phyloP scores from a whole-genome alignment of 2,113 vertebrate species.

The Mesocricetus auratus region DNA sequence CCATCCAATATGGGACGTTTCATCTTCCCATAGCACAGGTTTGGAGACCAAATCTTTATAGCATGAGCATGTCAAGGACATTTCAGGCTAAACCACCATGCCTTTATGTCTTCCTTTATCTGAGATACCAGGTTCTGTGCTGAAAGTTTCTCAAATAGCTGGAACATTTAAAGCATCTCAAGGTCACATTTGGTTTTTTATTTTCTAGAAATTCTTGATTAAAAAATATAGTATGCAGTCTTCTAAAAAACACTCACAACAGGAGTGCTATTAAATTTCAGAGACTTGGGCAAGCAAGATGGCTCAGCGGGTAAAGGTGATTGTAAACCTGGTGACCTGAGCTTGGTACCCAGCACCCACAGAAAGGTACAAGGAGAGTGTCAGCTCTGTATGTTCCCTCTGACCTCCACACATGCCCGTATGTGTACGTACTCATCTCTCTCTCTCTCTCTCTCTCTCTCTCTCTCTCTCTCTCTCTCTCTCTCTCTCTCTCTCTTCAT shows the following conservation, averaged over 20 bases:
- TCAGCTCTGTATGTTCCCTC: neutral
- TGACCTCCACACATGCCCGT: neutral
- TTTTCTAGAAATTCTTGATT: conserved; percentile 9
- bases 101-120: neutral
- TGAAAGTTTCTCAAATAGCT: conserved; percentile 10
- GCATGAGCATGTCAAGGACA: neutral
- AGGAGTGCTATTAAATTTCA: neutral
- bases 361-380: neutral
- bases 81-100: neutral
- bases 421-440: no score
- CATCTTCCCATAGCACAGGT: neutral
- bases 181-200: conserved; percentile 16
- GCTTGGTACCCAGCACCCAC: neutral
- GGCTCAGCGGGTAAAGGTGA: neutral
- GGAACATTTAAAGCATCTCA: conserved; percentile 12
- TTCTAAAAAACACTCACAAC: neutral
- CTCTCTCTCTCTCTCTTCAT: no score
- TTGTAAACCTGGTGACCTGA: neutral
- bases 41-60: neutral
- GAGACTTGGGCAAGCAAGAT: neutral
- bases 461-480: no score
- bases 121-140: neutral
- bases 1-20: no score
- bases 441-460: no score
- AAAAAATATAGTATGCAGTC: neutral